Base-by-base conservation (phyloP, 2,113 vertebrate genomes). In the Galeopterus variegatus region DNA sequence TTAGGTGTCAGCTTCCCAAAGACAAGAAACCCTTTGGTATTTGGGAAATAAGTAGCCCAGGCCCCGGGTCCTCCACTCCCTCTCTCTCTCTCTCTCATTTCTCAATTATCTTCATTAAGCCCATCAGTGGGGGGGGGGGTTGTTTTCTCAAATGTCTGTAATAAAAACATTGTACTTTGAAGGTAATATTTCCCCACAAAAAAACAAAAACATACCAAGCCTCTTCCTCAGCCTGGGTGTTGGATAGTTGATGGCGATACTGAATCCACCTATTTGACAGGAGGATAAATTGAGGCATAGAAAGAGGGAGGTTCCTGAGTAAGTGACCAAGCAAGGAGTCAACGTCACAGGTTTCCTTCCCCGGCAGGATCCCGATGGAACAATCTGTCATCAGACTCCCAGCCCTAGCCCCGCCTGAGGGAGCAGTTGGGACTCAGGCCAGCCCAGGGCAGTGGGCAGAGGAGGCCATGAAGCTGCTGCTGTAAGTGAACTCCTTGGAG, bases 111-210 rank as follows among this genome's bases (percentile, higher is more conserved):
- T n/a, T n/a, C n/a, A n/a, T n/a, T n/a, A n/a, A n/a, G n/a, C n/a
- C n/a, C n/a, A n/a, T n/a, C n/a, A n/a, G n/a, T n/a, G n/a, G n/a
- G n/a, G n/a, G n/a, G n/a, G n/a, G n/a, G n/a, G n/a, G n/a, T n/a
- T n/a, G n/a, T n/a, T n/a, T n/a, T n/a, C n/a, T n/a, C n/a, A n/a
- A n/a, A n/a, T n/a, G n/a, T n/a, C n/a, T n/a, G n/a, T n/a, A n/a
- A n/a, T n/a, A n/a, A n/a, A n/a, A n/a, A n/a, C n/a, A n/a, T n/a
- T n/a, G 14, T 31, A 50, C 60, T 94, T 94, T 94, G 91, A 96
- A 95, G 93, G 65, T 82, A 84, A 88, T 62, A 80, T 76, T 86
- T 83, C 58, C 41, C 54, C 24, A 33, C 56, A 79, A 76, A 73
- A 60, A 90, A 96, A 45, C 7, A 60, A 88, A 65, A 85, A 41